Base-by-base conservation (phyloP, 1,140 invertebrate genomes). In the Latrodectus geometricus region DNA sequence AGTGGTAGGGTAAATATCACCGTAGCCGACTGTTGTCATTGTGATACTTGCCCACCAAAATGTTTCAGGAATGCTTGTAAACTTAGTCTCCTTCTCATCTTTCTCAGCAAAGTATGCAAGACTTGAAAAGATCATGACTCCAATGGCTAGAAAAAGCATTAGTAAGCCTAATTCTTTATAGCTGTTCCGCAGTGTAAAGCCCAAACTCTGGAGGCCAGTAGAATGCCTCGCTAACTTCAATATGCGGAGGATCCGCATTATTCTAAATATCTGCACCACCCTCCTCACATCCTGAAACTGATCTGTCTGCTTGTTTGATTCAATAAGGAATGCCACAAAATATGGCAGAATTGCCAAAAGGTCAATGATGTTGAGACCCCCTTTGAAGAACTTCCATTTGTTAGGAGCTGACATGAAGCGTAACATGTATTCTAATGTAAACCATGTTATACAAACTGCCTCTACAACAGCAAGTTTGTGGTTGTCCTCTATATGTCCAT, bases 351-450 rank as follows among this genome's bases (percentile, higher is more conserved):
- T 99, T 91, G 98, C 98, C 92, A 99, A 93, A 90, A 99, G 94
- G 93, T 99, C 98, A 92, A 99, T 99, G 88, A 99, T 95, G 92
- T 99, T 99, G 89, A 99, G 94, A 91, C 97, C 97, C 90, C 98
- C 98, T 92, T 99, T 99, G 93, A 99, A 98, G 93, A 99, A 99
- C 92, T 99, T 98, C 97, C 98, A 99, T 92, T 99, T 99, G 93
- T 99, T 96, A 88, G 98, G 98, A 88, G 98, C 98, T 88, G 98
- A 97, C 93, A 97, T 97, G 93, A 99, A 99, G 90, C 98, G 94
- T 89, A 99, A 94, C 90, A 99, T 94, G 93, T 99, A 99, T 93
- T 99, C 98, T 90, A 99, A 93, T 73, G 98, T 99, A 93, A 99
- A 99, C 97, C 99, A 99, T 88, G 98, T 97, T 92, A 99, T 99